phyloP scores from a whole-genome alignment of 2,888 invertebrate genomes.

The Callosobruchus maculatus region DNA sequence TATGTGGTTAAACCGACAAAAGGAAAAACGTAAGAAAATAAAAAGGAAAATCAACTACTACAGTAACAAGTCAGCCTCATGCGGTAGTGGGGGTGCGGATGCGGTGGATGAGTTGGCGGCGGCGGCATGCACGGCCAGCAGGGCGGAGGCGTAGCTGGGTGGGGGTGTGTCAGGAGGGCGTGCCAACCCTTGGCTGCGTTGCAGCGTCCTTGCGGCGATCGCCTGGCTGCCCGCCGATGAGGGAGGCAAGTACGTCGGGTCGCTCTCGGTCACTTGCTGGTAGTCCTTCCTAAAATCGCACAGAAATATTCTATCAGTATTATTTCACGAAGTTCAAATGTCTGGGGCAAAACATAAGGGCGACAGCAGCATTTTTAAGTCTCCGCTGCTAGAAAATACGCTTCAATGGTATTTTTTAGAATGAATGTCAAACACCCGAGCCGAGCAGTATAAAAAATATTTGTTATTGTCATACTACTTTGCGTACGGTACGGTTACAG shows the following conservation, averaged over 20 bases:
- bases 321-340: too few species aligned
- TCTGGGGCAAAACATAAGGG: too few species aligned
- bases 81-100: conserved; percentile 41
- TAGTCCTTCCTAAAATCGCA: conserved; percentile 64
- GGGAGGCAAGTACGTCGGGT: conserved; percentile 67
- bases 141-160: conserved; percentile 60
- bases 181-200: conserved; percentile 69
- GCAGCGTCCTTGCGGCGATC: conserved; percentile 60
- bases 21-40: conserved; percentile 17
- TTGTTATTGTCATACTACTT: too few species aligned
- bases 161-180: conserved; percentile 58
- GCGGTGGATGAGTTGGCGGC: conserved; percentile 1
- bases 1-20: background rate
- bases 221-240: conserved; percentile 56
- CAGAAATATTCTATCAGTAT: too few species aligned
- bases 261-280: conserved; percentile 81
- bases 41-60: conserved; percentile 42
- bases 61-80: conserved; percentile 47
- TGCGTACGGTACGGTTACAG: too few species aligned
- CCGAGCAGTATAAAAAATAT: too few species aligned
- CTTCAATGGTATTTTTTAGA: too few species aligned
- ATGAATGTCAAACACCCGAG: too few species aligned
- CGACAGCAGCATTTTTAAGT: too few species aligned
- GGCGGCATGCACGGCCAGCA: conserved; percentile 46
- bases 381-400: too few species aligned